Percentiles rank a stretch among this genome's conserved stretches.
phyloP scores from a whole-genome alignment of 2,888 invertebrate genomes.

The Lasioglossum leucozonium region DNA sequence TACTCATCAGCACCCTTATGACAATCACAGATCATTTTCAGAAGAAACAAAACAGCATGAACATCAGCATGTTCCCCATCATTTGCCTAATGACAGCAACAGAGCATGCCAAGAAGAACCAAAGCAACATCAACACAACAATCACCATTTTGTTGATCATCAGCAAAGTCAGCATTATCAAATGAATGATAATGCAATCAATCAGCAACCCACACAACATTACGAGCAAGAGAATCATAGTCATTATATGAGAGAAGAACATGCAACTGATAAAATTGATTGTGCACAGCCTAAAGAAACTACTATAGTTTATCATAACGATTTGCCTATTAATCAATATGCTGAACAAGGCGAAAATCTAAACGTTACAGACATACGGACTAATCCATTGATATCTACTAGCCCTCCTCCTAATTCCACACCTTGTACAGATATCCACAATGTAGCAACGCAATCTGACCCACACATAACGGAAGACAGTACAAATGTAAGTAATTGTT shows the following conservation, averaged over 20 bases:
- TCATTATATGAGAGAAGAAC: slow-evolving; percentile 14
- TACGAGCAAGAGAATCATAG: slow-evolving; percentile 32
- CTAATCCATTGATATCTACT: slow-evolving; percentile 50
- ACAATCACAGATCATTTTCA: slow-evolving; percentile 21
- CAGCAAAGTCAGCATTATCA: slow-evolving; percentile 35
- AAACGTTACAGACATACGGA: slow-evolving; percentile 57
- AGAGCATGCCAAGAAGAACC: slow-evolving; percentile 16
- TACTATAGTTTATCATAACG: slow-evolving; percentile 23
- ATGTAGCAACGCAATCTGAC: slow-evolving; percentile 78
- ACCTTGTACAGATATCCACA: slow-evolving; percentile 77
- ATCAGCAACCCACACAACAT: slow-evolving; percentile 42
- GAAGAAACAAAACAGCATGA: slow-evolving; percentile 20
- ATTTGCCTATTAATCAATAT: slow-evolving; percentile 20
- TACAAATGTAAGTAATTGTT: slow-evolving; percentile 80
- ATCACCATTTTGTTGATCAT: slow-evolving; percentile 29
- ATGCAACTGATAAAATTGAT: background rate
- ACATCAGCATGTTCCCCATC: slow-evolving; percentile 27
- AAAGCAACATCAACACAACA: slow-evolving; percentile 33
- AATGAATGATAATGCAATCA: slow-evolving; percentile 28
- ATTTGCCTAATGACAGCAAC: slow-evolving; percentile 28
- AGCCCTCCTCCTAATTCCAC: slow-evolving; percentile 53
- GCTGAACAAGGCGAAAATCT: slow-evolving; percentile 26
- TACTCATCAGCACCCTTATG: slow-evolving; percentile 38
- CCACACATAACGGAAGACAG: slow-evolving; percentile 73
- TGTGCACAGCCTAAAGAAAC: slow-evolving; percentile 27